Evolutionary conservation across 2,888 invertebrate genomes (phyloP).

Genomic region (Temnothorax rugatulus): DNA sequence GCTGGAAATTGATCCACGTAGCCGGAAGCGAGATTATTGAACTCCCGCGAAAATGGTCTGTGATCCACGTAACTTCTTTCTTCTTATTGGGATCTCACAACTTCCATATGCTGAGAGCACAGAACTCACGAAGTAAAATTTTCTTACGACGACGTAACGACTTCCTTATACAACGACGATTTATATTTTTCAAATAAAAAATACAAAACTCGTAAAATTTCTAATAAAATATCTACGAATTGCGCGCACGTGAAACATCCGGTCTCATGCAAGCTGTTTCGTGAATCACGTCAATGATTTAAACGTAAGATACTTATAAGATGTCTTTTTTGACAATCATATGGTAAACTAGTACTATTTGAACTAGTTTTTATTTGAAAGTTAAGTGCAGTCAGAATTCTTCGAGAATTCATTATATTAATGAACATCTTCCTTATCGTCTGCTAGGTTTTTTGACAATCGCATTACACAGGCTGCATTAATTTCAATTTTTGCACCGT

Average conservation of each 20-base stretch:
- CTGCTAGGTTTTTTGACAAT: background rate
- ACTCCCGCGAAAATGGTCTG: constrained; percentile 44
- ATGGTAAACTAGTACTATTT: background rate
- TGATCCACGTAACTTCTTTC: background rate
- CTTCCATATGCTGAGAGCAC: background rate
- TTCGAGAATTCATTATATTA: constrained; percentile 5
- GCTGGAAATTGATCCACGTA: constrained; percentile 71
- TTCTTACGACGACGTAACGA: background rate
- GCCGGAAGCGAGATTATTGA: constrained; percentile 62
- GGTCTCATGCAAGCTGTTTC: background rate
- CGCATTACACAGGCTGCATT: too few species aligned
- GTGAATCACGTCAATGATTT: background rate
- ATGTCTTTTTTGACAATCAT: background rate
- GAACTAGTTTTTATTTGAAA: background rate
- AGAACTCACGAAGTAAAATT: background rate
- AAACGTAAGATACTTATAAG: background rate
- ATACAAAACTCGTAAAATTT: background rate
- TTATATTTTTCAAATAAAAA: background rate
- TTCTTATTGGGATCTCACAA: background rate
- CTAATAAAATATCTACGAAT: background rate
- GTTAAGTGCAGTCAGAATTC: background rate
- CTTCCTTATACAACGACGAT: background rate
- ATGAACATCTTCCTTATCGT: background rate
- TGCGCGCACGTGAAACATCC: background rate
- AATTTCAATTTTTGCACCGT: constrained; percentile 8